phyloP scores from a whole-genome alignment of 2,797 vertebrate genomes.

The Acomys russatus region DNA sequence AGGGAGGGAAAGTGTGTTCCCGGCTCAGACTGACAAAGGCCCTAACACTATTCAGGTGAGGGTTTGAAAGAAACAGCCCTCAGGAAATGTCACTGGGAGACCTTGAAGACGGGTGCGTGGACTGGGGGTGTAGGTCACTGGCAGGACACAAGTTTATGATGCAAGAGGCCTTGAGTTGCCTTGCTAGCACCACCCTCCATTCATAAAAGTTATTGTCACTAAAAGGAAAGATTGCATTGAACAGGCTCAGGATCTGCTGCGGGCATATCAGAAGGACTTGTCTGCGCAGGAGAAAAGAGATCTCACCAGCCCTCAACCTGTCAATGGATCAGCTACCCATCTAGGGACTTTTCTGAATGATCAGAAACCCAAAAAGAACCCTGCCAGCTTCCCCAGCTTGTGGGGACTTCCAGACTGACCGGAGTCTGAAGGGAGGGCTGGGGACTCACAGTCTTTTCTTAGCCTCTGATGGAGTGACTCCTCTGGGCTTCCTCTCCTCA shows the following conservation, averaged over 20 bases:
- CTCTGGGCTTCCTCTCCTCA: not conserved
- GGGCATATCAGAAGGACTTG: not conserved
- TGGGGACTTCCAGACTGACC: not conserved
- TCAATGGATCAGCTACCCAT: not conserved
- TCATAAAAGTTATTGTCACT: not conserved
- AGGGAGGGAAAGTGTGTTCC: not conserved
- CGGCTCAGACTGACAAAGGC: not conserved
- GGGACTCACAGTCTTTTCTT: not conserved
- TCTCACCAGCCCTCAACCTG: not conserved
- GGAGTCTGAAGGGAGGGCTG: not conserved
- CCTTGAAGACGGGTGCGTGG: not conserved
- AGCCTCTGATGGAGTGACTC: not conserved
- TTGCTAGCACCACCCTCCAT: not conserved
- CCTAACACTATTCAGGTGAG: not conserved
- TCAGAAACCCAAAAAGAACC: slow-evolving; percentile 2
- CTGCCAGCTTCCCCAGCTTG: not conserved
- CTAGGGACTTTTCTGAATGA: not conserved
- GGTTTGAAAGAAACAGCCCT: not conserved
- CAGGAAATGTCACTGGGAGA: not conserved
- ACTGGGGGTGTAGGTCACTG: not conserved
- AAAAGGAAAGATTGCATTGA: not conserved
- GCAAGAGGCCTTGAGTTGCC: not conserved
- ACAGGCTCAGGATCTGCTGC: not conserved
- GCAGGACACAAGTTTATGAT: not conserved
- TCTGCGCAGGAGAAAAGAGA: not conserved